Evolutionary conservation across 2,888 invertebrate species (phyloP).

Genomic region (Parnassius orleans): DNA sequence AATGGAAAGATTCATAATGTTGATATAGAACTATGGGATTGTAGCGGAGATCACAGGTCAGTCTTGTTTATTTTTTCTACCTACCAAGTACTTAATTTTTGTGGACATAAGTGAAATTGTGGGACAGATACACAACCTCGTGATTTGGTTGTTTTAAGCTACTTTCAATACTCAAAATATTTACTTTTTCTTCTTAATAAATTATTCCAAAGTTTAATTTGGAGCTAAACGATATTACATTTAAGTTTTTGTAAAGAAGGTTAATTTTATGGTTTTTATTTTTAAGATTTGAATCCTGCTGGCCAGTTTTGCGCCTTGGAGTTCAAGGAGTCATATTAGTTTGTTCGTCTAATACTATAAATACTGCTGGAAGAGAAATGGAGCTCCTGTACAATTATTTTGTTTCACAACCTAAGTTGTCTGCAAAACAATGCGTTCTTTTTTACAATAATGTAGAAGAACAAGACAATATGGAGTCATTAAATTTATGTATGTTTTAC

Average conservation of each 20-base stretch:
- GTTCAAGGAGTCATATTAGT: slow-evolving; percentile 87
- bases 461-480: slow-evolving; percentile 63
- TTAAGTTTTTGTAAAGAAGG: too few species aligned
- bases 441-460: slow-evolving; percentile 79
- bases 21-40: slow-evolving; percentile 91
- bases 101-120: too few species aligned
- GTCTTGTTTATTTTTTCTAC: too few species aligned
- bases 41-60: slow-evolving; percentile 88
- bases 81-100: too few species aligned
- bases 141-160: too few species aligned
- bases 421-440: slow-evolving; percentile 84
- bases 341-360: slow-evolving; percentile 75
- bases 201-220: too few species aligned
- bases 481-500: slow-evolving; percentile 74
- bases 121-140: too few species aligned
- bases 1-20: slow-evolving; percentile 80
- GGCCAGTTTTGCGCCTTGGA: slow-evolving; percentile 87
- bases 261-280: slow-evolving; percentile 2
- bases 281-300: slow-evolving; percentile 86
- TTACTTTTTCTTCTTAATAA: too few species aligned
- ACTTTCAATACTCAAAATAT: too few species aligned
- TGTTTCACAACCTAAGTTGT: slow-evolving; percentile 83
- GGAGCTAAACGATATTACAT: too few species aligned
- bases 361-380: slow-evolving; percentile 78
- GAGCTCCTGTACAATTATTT: slow-evolving; percentile 85